Conservation (phyloP, 2,113 vertebrate species). For the Pygoscelis adeliae region DNA sequence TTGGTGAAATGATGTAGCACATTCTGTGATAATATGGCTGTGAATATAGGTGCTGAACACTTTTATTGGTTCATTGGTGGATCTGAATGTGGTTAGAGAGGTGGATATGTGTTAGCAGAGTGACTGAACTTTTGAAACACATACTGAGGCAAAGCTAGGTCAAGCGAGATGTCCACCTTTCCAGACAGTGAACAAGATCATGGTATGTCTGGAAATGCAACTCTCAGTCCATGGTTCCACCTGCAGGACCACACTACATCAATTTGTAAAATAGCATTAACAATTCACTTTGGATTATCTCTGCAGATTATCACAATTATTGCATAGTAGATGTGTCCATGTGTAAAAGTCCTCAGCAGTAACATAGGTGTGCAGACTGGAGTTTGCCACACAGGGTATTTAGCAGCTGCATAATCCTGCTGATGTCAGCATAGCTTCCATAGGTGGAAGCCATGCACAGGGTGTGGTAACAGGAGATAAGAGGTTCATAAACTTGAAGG, state of each 20-base stretch:
- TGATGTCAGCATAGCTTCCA: not conserved
- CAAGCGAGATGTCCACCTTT: not conserved
- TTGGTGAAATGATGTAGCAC: not conserved
- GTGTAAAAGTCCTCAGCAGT: not conserved
- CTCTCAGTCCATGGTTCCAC: not conserved
- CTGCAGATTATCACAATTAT: not conserved
- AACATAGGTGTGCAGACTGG: not conserved
- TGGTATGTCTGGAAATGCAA: not conserved
- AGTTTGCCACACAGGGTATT: not conserved
- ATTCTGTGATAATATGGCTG: not conserved
- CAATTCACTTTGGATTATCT: not conserved
- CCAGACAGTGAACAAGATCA: not conserved
- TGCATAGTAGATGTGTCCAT: not conserved
- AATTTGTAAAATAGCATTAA: not conserved
- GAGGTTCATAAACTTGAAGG: not conserved
- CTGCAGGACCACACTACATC: not conserved
- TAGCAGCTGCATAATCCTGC: not conserved
- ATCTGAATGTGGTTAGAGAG: not conserved
- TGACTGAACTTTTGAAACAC: not conserved
- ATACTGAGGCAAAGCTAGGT: not conserved
- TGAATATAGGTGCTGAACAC: not conserved
- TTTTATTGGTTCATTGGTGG: not conserved
- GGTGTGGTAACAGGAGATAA: not conserved
- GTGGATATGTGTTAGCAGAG: not conserved
- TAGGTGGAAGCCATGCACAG: not conserved